Evolutionary conservation across 1,140 invertebrate genomes (phyloP), one percentile per base, ranked within the genome.

Genomic region (Calliopsis andreniformis): DNA sequence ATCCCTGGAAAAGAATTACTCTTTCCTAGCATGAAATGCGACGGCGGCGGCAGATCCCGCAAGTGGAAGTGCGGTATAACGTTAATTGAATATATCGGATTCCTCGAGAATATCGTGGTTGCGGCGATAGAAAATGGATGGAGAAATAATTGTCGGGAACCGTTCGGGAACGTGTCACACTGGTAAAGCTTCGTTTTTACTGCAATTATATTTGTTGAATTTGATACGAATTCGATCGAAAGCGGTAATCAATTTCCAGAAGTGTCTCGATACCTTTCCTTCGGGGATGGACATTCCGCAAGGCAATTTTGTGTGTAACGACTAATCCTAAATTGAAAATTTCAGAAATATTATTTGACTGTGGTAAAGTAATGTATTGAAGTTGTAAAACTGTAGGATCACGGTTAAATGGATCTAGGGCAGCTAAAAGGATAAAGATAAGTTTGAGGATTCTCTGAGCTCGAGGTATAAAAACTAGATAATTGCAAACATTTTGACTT

Each of bases 41-140:
- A 68, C 62, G 66, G 51, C 66, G 35, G 35, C 35, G 35, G 35
- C 35, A 10, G 3, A 39, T 39, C 58, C 76, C 76, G 80, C 80
- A 82, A 82, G 80, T 82, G 80, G 80, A 82, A 82, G 80, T 82
- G 80, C 79, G 79, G 80, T 80, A 80, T 79, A 82, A 80, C 80
- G 80, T 82, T 82, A 82, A 82, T 82, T 82, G 80, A 82, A 82
- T 82, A 82, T 82, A 82, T 82, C 80, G 80, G 80, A 82, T 82
- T 82, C 80, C 75, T 82, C 80, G 80, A 82, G 80, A 82, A 82
- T 82, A 82, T 82, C 80, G 80, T 82, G 80, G 79, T 82, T 82
- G 76, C 76, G 80, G 80, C 80, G 80, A 82, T 82, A 82, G 80
- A 68, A 73, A 82, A 82, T 82, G 80, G 80, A 82, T 82, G 76